A percentile compares a stretch with the other conserved stretches of the same genome.
These are phyloP conservation scores for Poeciliopsis presidionis DNA, from an alignment of 2,797 vertebrate genomes.

Conservation along the genomic window DNA sequence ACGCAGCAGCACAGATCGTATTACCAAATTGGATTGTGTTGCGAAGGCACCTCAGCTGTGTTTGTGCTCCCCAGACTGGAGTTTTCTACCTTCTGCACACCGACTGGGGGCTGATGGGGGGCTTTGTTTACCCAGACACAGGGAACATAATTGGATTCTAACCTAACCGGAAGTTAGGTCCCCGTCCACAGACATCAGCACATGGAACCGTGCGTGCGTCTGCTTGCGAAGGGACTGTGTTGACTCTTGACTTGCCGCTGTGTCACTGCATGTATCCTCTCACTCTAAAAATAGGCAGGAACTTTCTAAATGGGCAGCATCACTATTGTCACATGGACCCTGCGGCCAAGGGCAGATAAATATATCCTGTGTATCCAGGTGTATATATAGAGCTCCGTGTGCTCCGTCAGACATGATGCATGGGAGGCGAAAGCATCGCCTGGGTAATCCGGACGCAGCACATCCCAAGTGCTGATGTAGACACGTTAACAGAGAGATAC, in stretches of 20 bases:
- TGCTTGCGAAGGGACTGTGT: constrained; percentile 30
- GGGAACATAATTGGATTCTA: neutral
- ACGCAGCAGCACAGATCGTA: constrained; percentile 8
- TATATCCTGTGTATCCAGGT: constrained; percentile 24
- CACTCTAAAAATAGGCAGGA: constrained; percentile 57
- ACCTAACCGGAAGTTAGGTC: neutral
- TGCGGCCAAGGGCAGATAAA: constrained; percentile 35
- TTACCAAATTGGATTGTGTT: constrained; percentile 9
- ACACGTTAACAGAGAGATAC: constrained; percentile 33
- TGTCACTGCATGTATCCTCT: constrained; percentile 46
- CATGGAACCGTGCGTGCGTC: constrained; percentile 3
- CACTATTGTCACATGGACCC: constrained; percentile 21
- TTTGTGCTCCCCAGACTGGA: neutral
- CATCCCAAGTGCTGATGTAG: constrained; percentile 10
- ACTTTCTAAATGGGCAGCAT: constrained; percentile 33
- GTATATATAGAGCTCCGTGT: constrained; percentile 35
- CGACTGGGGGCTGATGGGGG: neutral
- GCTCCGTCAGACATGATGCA: constrained; percentile 16
- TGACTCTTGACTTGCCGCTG: constrained; percentile 50
- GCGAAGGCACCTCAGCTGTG: constrained; percentile 1
- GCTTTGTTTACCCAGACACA: neutral
- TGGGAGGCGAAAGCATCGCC: constrained; percentile 15
- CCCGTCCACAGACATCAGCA: constrained; percentile 1
- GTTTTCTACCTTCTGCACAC: neutral
- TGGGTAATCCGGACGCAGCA: constrained; percentile 36